These are phyloP conservation scores for Amazona guildingii DNA, from an alignment of 2,113 vertebrate species.

Conservation along the genomic window DNA sequence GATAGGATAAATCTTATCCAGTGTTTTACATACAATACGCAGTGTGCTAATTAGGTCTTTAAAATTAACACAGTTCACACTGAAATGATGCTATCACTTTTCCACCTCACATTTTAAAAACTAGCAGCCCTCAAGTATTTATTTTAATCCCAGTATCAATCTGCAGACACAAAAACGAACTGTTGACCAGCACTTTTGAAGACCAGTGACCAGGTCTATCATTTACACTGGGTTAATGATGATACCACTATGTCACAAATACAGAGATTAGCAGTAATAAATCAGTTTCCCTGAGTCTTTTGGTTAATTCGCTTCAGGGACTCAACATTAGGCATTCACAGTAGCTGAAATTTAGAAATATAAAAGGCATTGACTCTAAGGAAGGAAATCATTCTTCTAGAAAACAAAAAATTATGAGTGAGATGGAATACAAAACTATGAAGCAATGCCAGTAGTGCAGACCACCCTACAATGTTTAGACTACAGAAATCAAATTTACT, in stretches of 20 bases:
- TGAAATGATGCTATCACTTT: background rate
- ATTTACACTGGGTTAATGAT: background rate
- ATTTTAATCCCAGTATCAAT: background rate
- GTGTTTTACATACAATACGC: background rate
- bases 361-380: background rate
- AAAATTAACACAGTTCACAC: background rate
- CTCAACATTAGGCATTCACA: background rate
- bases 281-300: background rate
- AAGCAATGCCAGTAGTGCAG: background rate
- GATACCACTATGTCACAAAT: background rate
- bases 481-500: background rate
- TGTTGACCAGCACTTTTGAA: background rate
- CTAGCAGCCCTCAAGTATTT: background rate
- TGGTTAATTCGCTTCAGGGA: background rate
- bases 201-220: background rate
- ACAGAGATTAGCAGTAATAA: background rate
- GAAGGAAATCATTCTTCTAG: background rate
- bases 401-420: background rate
- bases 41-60: background rate
- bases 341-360: background rate
- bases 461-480: background rate
- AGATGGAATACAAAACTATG: background rate
- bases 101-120: background rate
- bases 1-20: background rate
- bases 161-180: background rate